Base-by-base conservation (phyloP, 2,888 invertebrate species). In the Drosophila picticornis region DNA sequence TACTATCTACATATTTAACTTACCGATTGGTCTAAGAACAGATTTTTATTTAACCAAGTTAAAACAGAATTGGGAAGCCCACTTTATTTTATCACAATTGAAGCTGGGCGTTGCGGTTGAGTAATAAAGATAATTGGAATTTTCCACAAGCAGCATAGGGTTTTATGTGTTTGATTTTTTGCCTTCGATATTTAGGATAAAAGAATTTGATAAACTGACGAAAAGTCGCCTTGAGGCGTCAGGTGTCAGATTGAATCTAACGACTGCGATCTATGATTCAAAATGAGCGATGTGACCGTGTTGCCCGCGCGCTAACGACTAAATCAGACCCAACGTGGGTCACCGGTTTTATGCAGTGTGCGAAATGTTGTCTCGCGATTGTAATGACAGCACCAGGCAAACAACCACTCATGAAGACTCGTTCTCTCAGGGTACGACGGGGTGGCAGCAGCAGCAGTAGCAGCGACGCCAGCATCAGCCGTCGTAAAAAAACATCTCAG, bases 301-400 rank as follows among this genome's bases (percentile, higher is more conserved):
- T 90, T 92, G 92, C 91, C 91, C 92, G 93, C 91, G 91, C 91
- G 92, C 90, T 92, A 92, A 91, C 92, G 91, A 93, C 93, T 93
- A 92, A 93, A 91, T 91, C 91, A 90, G 80, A 83, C 80, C 80
- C 77, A 82, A 83, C 81, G 88, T 86, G 87, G 88, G 88, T 90
- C 87, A 91, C 91, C 90, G 90, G 92, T 92, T 92, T 92, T 92
- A 92, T 92, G 91, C 87, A 88, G 57, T 72, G 69, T 62, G 84
- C 79, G 81, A 85, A 84, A 81, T 80, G 74, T 72, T 77, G 72
- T 60, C 68, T 74, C 72, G 70, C 67, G 71, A 60, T 53, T 71
- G 77, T 61, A 60, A 75, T 61, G 72, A 32, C 79, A 62, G 60
- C 66, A 29, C 36, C 27, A 57, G 60, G 67, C 58, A 58, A 46